phyloP scores from a whole-genome alignment of 2,113 vertebrate species.

The Gymnobelideus leadbeateri region DNA sequence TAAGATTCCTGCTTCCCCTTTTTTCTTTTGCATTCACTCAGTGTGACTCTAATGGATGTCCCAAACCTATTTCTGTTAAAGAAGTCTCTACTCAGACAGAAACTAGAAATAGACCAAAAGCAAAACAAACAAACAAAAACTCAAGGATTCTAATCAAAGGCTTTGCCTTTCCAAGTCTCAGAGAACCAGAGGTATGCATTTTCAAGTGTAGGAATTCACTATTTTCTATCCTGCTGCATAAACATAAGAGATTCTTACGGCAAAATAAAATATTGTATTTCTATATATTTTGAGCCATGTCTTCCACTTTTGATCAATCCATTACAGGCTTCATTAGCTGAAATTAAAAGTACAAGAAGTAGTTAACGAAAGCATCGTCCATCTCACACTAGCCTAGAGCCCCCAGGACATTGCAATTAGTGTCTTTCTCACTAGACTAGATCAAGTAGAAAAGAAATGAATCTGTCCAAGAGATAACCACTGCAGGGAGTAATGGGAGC shows the following conservation, averaged over 20 bases:
- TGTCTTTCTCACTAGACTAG: slow-evolving; percentile 16
- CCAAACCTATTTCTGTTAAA: slow-evolving; percentile 31
- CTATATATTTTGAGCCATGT: slow-evolving; percentile 24
- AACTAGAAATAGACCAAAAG: slow-evolving; percentile 38
- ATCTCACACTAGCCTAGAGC: slow-evolving; percentile 26
- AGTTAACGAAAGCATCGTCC: slow-evolving; percentile 59
- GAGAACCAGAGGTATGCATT: slow-evolving; percentile 2
- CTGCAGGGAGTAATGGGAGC: not conserved
- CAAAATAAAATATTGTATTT: slow-evolving; percentile 61
- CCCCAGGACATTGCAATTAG: slow-evolving; percentile 46
- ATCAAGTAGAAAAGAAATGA: slow-evolving; percentile 58
- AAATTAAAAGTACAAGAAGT: slow-evolving; percentile 68
- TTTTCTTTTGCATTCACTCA: slow-evolving; percentile 7
- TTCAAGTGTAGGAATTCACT: slow-evolving; percentile 15
- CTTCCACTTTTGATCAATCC: slow-evolving; percentile 46
- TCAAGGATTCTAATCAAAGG: slow-evolving; percentile 46
- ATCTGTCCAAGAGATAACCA: slow-evolving; percentile 37
- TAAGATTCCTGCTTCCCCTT: not conserved
- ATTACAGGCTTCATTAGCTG: slow-evolving; percentile 57
- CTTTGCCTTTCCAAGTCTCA: slow-evolving; percentile 20
- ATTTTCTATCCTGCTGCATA: slow-evolving; percentile 37
- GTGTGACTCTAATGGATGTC: slow-evolving; percentile 22
- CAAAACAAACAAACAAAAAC: not conserved
- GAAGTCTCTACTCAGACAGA: slow-evolving; percentile 42
- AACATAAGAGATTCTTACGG: not conserved